Base-by-base conservation (phyloP, 2,888 invertebrate genomes). In the Hofmannophila pseudospretella region DNA sequence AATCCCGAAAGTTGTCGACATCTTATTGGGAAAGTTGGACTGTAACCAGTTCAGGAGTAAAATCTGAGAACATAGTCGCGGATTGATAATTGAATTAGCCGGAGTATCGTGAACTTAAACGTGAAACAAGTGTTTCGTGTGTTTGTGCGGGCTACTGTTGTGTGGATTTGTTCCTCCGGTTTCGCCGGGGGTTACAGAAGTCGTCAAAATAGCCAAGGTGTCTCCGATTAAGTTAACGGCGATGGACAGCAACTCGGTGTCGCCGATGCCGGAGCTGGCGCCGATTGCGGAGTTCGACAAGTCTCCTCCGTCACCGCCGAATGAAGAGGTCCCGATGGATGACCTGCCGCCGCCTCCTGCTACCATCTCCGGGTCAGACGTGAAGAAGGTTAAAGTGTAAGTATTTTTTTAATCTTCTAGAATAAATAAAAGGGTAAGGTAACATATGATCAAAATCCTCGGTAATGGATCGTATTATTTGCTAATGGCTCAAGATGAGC, bases 201-300 rank as follows among this genome's bases (percentile, higher is more conserved):
- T 54, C 44, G 14, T 44, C 43, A 66, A 77, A 82, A 54, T 64
- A 64, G 76, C 66, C 80, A 88, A 88, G 69, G 88, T 88, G 88
- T 87, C 87, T 84, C 88, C 88, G 43, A 85, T 88, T 71, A 88
- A 88, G 81, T 73, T 88, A 69, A 84, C 85, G 47, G 87, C 85
- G 56, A 91, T 91, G 91, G 91, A 91, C 75, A 90, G 89, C 79
- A 91, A 90, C 78, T 90, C 90, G 60, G 91, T 91, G 65, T 90
- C 91, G 10, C 91, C 91, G 45, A 90, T 91, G 90, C 90, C 90
- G 48, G 90, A 90, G 57, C 69, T 90, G 68, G 91, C 91, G 38
- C 91, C 91, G 19, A 91, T 91, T 48, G 91, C 91, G 32, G 91
- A 91, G 79, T 91, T 92, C 61, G 91, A 92, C 65, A 91, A 91